Evolutionary conservation across 2,797 vertebrate species (phyloP), one percentile per base, ranked within the genome.

Genomic region (Cuniculus paca): DNA sequence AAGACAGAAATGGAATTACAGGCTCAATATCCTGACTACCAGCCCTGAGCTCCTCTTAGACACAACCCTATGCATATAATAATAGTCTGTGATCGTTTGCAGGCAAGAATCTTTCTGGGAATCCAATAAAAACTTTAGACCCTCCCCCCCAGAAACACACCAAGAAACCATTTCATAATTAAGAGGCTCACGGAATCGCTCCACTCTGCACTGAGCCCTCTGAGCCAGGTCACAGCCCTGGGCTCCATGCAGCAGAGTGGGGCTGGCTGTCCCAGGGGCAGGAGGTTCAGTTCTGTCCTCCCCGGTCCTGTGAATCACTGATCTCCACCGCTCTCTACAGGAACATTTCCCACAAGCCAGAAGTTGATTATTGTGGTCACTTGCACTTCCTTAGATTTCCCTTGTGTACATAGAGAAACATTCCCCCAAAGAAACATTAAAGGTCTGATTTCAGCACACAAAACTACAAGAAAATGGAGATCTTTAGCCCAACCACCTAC

Each of bases 311-410:
- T 72, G 83, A 94, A 85, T 88, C 96, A 77, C 24, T n/a, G 60
- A 65, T 61, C 61, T 45, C 61, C 4, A 45, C 58, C 52, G 10
- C 39, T 90, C 82, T 79, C 72, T 87, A 94, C 80, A 96, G 83
- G 19, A 88, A 61, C 22, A 91, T 80, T 74, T 72, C 56, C 87
- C 87, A 85, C 28, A 90, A 82, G 96, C 95, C 88, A 86, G 36
- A 54, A 56, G 95, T 19, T 94, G 90, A 95, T 58, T 95, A 42
- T 24, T 97, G 95, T 94, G 96, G 95, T 91, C 91, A 79, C 87
- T 5, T 93, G 96, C 68, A 96, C 94, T 96, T 97, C 95, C 97
- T 96, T 82, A 45, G 93, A 95, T 87, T 95, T 80, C 90, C 75
- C 83, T 83, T 77, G 50, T 74, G 28, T 56, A 95, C 68, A 90